These are phyloP conservation scores for Ceyx margarethae DNA, from an alignment of 2,113 vertebrate species.

Conservation along the genomic window DNA sequence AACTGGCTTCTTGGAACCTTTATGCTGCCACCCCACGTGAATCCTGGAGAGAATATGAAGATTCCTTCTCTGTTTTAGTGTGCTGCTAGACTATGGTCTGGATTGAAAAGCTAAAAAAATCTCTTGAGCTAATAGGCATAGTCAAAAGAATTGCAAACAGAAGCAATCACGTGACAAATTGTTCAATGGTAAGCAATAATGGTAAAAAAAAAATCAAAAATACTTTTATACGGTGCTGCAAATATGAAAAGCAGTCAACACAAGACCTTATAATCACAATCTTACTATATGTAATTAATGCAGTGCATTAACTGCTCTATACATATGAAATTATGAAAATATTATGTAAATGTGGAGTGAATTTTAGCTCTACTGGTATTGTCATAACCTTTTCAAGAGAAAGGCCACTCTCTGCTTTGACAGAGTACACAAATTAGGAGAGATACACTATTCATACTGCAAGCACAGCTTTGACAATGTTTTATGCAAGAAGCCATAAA, in stretches of 20 bases:
- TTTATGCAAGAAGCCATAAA: background rate
- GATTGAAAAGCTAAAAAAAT: background rate
- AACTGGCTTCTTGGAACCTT: background rate
- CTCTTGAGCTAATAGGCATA: background rate
- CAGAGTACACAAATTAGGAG: rapidly evolving
- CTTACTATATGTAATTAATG: background rate
- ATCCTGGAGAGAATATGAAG: background rate
- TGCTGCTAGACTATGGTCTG: background rate
- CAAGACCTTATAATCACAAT: background rate
- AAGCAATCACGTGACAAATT: background rate
- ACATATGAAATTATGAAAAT: background rate
- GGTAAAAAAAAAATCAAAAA: background rate
- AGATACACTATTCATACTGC: background rate
- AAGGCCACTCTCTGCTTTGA: background rate
- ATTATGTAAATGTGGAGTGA: background rate
- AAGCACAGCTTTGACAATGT: background rate
- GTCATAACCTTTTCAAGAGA: slow-evolving; percentile 6
- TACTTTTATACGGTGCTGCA: background rate
- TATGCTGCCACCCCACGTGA: background rate
- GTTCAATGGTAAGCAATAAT: background rate
- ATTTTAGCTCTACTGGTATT: background rate
- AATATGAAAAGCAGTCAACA: background rate
- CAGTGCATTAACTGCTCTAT: background rate
- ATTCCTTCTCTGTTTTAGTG: background rate
- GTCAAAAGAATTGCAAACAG: background rate